Conservation (phyloP, 2,797 vertebrate species). For the Otolemur crassicaudatus region DNA sequence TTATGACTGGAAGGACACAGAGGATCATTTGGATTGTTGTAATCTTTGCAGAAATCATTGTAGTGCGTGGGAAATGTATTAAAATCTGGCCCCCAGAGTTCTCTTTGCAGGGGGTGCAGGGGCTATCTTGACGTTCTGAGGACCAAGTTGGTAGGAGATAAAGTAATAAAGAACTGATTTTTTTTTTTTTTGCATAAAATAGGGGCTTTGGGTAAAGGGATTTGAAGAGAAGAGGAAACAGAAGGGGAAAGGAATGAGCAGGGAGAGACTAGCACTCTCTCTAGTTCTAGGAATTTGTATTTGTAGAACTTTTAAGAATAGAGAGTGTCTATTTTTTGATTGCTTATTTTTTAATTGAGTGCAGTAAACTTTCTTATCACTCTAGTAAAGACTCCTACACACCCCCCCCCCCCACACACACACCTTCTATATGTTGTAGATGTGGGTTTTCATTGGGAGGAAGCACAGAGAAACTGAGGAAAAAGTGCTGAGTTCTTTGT, state of each 20-base stretch:
- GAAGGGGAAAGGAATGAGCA: background rate
- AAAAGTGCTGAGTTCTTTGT: background rate
- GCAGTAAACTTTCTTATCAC: background rate
- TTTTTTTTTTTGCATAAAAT: background rate
- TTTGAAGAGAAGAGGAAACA: constrained; percentile 23
- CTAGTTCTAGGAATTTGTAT: background rate
- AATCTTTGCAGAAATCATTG: background rate
- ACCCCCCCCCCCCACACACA: background rate
- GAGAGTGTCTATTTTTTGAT: background rate
- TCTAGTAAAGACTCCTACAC: background rate
- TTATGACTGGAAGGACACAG: background rate
- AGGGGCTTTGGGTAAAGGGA: background rate
- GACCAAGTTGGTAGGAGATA: constrained; percentile 3
- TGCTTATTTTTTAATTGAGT: background rate
- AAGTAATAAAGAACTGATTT: background rate
- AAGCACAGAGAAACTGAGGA: background rate
- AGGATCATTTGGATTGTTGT: background rate
- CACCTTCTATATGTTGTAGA: background rate
- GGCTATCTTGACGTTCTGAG: background rate
- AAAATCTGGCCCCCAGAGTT: background rate
- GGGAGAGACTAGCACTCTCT: background rate
- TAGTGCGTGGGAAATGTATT: background rate
- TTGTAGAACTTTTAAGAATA: background rate
- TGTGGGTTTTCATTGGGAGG: background rate
- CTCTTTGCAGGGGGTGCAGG: background rate